Percentiles rank a stretch among this genome's conserved stretches.
Conservation (phyloP, 2,113 vertebrate genomes). For the Strix uralensis region DNA sequence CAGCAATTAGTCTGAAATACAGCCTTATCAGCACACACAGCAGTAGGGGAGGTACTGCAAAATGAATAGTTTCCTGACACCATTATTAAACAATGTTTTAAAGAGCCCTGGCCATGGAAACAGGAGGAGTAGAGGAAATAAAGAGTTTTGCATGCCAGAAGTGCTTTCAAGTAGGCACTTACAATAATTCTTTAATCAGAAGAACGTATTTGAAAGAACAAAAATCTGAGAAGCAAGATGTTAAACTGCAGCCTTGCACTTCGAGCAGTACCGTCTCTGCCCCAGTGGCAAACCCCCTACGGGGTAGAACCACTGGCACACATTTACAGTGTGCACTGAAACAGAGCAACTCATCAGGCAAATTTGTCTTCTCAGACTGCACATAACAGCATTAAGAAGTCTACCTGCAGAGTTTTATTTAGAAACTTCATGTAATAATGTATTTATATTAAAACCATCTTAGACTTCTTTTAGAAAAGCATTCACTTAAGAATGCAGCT, state of each 20-base stretch:
- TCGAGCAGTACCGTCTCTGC: fast-evolving
- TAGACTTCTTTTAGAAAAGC: conserved; percentile 17
- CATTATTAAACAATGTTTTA: neutral
- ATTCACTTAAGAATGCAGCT: conserved; percentile 9
- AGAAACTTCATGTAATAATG: conserved; percentile 11
- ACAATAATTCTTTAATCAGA: neutral
- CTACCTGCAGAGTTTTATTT: neutral
- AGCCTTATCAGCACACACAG: neutral
- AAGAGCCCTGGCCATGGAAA: neutral
- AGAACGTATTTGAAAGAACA: neutral
- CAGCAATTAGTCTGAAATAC: neutral
- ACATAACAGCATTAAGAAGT: neutral
- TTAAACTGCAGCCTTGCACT: neutral
- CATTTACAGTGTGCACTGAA: fast-evolving
- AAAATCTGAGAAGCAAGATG: neutral
- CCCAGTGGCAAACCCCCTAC: neutral
- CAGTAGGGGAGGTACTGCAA: neutral
- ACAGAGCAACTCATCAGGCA: neutral
- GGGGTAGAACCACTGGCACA: neutral
- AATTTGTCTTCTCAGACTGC: neutral
- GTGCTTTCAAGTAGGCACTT: neutral
- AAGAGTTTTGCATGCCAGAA: neutral
- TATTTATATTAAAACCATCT: conserved; percentile 4
- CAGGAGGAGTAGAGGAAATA: neutral
- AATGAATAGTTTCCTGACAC: neutral